A percentile compares a stretch with the other conserved stretches of the same genome.
These are phyloP conservation scores for Rana temporaria DNA, from an alignment of 2,113 vertebrate genomes.

Conservation along the genomic window DNA sequence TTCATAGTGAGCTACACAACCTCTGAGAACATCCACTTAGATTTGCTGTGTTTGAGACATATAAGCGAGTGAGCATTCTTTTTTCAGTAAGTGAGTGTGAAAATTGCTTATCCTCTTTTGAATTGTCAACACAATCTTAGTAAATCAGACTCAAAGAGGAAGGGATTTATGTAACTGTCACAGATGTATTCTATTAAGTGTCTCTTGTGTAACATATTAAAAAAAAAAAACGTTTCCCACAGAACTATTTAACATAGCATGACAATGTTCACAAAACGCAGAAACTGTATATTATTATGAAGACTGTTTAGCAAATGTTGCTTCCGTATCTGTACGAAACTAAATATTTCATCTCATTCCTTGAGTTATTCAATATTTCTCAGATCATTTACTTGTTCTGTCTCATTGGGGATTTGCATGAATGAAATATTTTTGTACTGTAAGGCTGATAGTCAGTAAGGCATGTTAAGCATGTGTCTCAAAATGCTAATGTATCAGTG, in stretches of 20 bases:
- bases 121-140: too few species aligned
- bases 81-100: too few species aligned
- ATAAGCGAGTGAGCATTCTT: too few species aligned
- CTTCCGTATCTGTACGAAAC: slow-evolving; percentile 28
- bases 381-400: slow-evolving; percentile 43
- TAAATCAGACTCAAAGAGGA: background rate
- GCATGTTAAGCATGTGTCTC: slow-evolving; percentile 51
- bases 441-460: slow-evolving; percentile 41
- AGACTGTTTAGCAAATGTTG: slow-evolving; percentile 35
- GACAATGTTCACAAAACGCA: slow-evolving; percentile 26
- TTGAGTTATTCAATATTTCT: slow-evolving; percentile 39
- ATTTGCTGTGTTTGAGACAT: too few species aligned
- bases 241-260: slow-evolving; percentile 53
- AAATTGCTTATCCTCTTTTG: too few species aligned
- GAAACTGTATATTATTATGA: slow-evolving; percentile 28
- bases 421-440: slow-evolving; percentile 42
- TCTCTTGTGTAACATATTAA: background rate
- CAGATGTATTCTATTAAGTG: slow-evolving; percentile 49
- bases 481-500: slow-evolving; percentile 43
- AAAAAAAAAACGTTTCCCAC: slow-evolving; percentile 56
- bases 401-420: slow-evolving; percentile 40
- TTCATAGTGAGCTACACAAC: too few species aligned
- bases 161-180: background rate
- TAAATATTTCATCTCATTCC: slow-evolving; percentile 37
- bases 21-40: too few species aligned